Base-by-base conservation (phyloP, 2,113 vertebrate genomes). In the Zosterops pallidus region DNA sequence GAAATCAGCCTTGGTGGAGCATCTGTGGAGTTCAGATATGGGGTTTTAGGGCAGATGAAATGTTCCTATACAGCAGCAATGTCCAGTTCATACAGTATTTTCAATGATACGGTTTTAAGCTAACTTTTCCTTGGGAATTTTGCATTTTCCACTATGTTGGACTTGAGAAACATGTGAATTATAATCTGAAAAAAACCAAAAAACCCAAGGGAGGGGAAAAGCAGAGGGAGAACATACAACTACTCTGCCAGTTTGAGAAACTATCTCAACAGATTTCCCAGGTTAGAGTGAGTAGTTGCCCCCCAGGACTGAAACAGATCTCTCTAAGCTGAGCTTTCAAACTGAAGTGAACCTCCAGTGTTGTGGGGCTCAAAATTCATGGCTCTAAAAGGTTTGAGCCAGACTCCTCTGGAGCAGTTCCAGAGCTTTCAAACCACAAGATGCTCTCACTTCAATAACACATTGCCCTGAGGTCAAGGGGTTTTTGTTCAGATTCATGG, bases 181-280 rank as follows among this genome's bases (percentile, higher is more conserved):
- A n/a, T n/a, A 5, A 35, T 17, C 3, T 13, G 44, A 19, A 44
- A 47, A 67, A 14, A 12, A 17, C 28, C 15, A 42, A 11, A 25
- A 42, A 5, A 50, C 14, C 8, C 3, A 41, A 10, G 3, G 10
- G 3, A 13, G 7, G 9, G 2, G 2, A 9, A 10, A 5, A 8
- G 3, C 18, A 23, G 20, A 22, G 18, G 22, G 8, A 57, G 7
- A 55, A 17, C 14, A 12, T 31, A 7, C 0, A 59, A 4, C 17
- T 67, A 0, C 26, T 46, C 12, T 42, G 9, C 24, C 26, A 25
- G 24, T 44, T 70, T 75, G 29, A 68, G 75, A 53, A 87, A 29
- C 12, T 10, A 15, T 6, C 17, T 47, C 12, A 55, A 14, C 18
- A 42, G 22, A 29, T 67, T 75, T 83, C 23, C 17, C 24, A 12